Evolutionary conservation across 2,797 vertebrate genomes (phyloP), one percentile per base, ranked within the genome.

Genomic region (Tympanoctomys barrerae): DNA sequence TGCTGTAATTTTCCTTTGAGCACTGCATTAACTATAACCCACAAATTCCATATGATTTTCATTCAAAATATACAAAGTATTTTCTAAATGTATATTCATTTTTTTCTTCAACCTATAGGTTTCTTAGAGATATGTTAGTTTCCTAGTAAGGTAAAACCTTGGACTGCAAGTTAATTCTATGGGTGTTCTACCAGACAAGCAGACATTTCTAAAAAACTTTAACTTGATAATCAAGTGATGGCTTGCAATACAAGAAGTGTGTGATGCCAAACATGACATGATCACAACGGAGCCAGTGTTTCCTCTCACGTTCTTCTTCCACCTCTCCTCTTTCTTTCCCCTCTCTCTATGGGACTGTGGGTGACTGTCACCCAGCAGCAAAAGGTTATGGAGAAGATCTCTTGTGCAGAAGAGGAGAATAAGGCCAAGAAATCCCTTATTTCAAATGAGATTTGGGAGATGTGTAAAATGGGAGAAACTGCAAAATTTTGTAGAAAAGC

Each of bases 11-110:
- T 68, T 68, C n/a, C 62, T 78, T 46, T 89, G 64, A 89, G 11
- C 24, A 59, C 24, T 85, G 12, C 16, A 22, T 89, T 83, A 84
- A 42, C 64, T 95, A 77, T 61, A 70, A 85, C 31, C n/a, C 70
- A 90, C 26, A 95, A 75, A 77, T 92, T 89, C 77, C 10, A 61
- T 19, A 31, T 54, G 26, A 54, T 93, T 90, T 82, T 90, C 64
- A 92, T 28, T 88, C 22, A 73, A 54, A 54, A 54, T 13, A 49
- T 82, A 95, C 5, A 81, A 86, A 92, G 83, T 91, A 73, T 12
- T 46, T 84, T 89, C 42, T 77, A 96, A 94, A 84, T 90, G 90
- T 36, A 92, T 52, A n/a, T 84, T 91, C 75, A 46, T 64, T 52
- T 54, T 78, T 78, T 86, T 28, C 62, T 92, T 62, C 75, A 86